A percentile compares a stretch with the other conserved stretches of the same genome.
Evolutionary conservation across 2,113 vertebrate genomes (phyloP).

Genomic region (Serinus canaria): DNA sequence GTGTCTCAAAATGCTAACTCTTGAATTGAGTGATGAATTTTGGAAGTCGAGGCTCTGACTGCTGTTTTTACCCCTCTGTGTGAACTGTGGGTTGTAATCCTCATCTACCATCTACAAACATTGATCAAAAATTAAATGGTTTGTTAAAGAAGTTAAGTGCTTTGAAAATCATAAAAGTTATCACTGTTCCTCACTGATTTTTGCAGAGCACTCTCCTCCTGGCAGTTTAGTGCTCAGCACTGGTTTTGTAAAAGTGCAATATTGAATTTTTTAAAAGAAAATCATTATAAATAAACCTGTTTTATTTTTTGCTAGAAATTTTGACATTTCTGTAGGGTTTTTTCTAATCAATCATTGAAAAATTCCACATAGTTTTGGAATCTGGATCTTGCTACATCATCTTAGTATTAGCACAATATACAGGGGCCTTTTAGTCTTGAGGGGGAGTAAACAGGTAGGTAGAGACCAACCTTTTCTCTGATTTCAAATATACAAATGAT

Average conservation of each 20-base stretch:
- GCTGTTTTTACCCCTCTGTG: neutral
- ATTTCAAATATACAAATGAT: neutral
- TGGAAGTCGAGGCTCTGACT: neutral
- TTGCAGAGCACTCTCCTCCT: neutral
- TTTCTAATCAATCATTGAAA: neutral
- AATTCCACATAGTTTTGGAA: neutral
- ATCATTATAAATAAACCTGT: neutral
- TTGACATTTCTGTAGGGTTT: neutral
- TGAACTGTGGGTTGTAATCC: neutral
- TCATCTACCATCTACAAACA: neutral
- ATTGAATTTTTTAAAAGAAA: neutral
- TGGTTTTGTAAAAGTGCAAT: neutral
- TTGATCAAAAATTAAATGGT: neutral
- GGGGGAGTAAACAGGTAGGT: accelerated
- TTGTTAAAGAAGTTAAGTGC: neutral
- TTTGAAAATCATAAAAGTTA: neutral
- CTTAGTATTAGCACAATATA: neutral
- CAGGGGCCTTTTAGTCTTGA: neutral
- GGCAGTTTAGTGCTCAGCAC: neutral
- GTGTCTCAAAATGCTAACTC: neutral
- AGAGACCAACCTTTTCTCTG: neutral
- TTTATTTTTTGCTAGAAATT: neutral
- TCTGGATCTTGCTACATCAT: neutral
- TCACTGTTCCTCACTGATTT: neutral
- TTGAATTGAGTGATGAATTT: neutral